Evolutionary conservation across 2,888 invertebrate genomes (phyloP), one percentile per base, ranked within the genome.

Genomic region (Zele albiditarsus): DNA sequence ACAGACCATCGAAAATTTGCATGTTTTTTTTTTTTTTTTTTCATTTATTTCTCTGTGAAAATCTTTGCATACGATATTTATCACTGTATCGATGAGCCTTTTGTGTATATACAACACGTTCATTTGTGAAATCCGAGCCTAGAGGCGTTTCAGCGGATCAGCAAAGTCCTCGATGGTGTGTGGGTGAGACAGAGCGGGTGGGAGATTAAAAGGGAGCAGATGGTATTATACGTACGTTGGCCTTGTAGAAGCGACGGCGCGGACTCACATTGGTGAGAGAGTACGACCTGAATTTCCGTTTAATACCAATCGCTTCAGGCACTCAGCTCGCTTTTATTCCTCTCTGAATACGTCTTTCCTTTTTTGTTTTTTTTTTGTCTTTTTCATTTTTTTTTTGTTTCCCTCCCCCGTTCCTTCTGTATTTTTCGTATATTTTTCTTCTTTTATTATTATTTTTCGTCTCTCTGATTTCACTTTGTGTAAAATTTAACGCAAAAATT

Each of bases 281-380:
- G 66, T 60, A 75, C 70, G 66, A 67, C 71, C 71, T 71, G 70
- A 70, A 63, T 74, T 74, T 74, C 65, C 67, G 73, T 58, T 65
- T 69, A 70, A 74, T 74, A 57, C 74, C 65, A 73, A 73, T 73
- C 60, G 70, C 53, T 58, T 33, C 33, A 53, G 68, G 65, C 65
- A 60, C 65, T 73, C 46, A 14, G 33, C 60, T 60, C 46, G 33
- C 28, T 69, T 46, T 66, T 69, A 57, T 73, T 33, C 33, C 28
- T 20, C 67, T 63, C 25, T 53, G 27, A 67, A 27, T 58, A 10
- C 42, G 28, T 14, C n/a, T 8, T 57, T 60, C 27, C 20, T 46
- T 25, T 67, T 58, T 58, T 28, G n/a, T 46, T 0, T 62, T 38
- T 25, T 58, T 31, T 63, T 60, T 31, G 14, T 46, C 14, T 33